Base-by-base conservation (phyloP, 2,797 vertebrate species). In the Onychomys leucogaster region DNA sequence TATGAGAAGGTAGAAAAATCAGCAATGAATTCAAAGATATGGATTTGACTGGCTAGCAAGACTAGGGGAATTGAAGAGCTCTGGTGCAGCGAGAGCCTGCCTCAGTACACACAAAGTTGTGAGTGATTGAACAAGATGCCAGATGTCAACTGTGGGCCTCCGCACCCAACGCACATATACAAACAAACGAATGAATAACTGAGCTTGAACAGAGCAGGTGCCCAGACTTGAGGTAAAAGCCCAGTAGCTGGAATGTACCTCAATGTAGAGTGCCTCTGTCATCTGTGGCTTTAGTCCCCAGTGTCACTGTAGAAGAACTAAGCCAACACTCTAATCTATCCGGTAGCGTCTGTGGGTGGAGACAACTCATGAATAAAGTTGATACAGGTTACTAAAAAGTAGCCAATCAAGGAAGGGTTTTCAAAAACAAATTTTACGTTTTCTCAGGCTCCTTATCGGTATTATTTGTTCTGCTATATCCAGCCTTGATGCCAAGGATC, bases 391-490 rank as follows among this genome's bases (percentile, higher is more conserved):
- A 80, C 29, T 86, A 77, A 94, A 94, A 94, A n/a, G 2, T n/a
- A 73, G 87, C 25, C 43, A 69, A 75, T 82, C 9, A 93, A 85
- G 46, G 46, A 91, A 94, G 59, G 5, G 1, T 57, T 65, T 89
- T 82, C 73, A 23, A 29, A 94, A 89, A 94, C 5, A 82, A 92
- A 46, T 49, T 78, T 34, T 0, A 2, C 78, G 34, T 75, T 77
- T 34, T 80, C 27, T 6, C 90, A 11, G 91, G 34, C 82, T 93
- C 86, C 25, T 93, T 27, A 34, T 82, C 80, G 23, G 63, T 25
- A 27, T 77, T 59, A 46, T 87, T 97, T 89, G 10, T 95, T 95
- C 57, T 87, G 27, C 57, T 46, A 2, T 95, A 80, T 29, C 32
- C 21, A 86, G n/a, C 65, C 87, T 32, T 87, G 57, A 90, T 84